These are phyloP conservation scores for Blastomussa wellsi DNA, from an alignment of 92 coral and sea anemone genomes.

Conservation along the genomic window DNA sequence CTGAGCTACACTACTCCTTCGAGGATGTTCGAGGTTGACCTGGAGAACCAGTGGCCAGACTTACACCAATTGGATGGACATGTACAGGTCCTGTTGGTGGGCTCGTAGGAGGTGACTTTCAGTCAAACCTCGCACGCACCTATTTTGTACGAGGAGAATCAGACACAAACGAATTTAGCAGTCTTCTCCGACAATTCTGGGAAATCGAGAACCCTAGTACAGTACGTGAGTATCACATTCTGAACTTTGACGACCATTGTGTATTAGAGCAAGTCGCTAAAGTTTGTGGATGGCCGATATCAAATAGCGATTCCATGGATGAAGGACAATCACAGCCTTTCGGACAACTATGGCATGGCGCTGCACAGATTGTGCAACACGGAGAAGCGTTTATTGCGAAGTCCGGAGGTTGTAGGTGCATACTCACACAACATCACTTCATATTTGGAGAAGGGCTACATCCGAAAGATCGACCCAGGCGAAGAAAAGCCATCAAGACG, in stretches of 20 bases:
- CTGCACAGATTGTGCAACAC: constrained; percentile 60
- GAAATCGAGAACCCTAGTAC: constrained; percentile 45
- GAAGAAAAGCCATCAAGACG: too few relatives aligned
- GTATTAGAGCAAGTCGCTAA: constrained; percentile 19
- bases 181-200: constrained; percentile 53
- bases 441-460: constrained; percentile 53
- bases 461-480: constrained; percentile 28
- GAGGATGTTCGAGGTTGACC: constrained; percentile 48
- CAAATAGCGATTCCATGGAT: constrained; percentile 64
- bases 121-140: constrained; percentile 36
- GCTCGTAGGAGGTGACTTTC: background rate
- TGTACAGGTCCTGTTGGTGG: constrained; percentile 47
- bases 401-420: constrained; percentile 40
- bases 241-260: constrained; percentile 27
- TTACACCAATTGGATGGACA: constrained; percentile 66
- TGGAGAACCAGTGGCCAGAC: constrained; percentile 60
- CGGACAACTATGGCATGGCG: constrained; percentile 66
- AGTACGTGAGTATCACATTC: constrained; percentile 3
- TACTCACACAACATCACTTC: constrained; percentile 40
- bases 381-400: constrained; percentile 54
- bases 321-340: constrained; percentile 28
- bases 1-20: constrained; percentile 55
- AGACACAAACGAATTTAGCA: constrained; percentile 22
- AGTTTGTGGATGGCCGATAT: constrained; percentile 39
- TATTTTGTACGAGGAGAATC: constrained; percentile 23